Evolutionary conservation across 1,140 invertebrate genomes (phyloP), one percentile per base, ranked within the genome.

Genomic region (Galleria mellonella): DNA sequence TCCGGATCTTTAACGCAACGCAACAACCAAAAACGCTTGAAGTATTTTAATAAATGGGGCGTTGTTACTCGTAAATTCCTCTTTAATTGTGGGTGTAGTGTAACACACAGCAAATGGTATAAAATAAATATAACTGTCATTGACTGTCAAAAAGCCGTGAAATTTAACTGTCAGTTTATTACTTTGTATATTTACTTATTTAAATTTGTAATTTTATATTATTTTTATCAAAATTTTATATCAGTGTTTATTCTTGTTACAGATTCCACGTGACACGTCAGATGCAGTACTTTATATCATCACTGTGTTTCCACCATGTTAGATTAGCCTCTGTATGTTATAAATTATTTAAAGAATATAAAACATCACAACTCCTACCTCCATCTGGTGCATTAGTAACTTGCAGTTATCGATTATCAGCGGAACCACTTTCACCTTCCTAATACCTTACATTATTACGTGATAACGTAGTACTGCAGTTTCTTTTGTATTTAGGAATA

Each of bases 391-490:
- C 55, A 47, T 48, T 52, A 55, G 60, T 62, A 65, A 66, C 45
- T 43, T 55, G 55, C 67, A 72, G 64, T 68, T 50, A 64, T 66
- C 55, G 62, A 48, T 55, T 33, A 78, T 82, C 75, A 72, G 50
- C 36, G 61, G 44, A 46, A 30, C 31, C 29, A 51, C 30, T 39
- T 55, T 14, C 9, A 37, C 8, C 43, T 42, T 23, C 9, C 13
- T 30, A 32, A 43, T 44, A 32, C 30, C 15, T 42, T 55, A 53
- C 32, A 47, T 40, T 47, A 17, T 44, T 13, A 54, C 59, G 48
- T 72, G 76, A 75, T 72, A 58, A 51, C 62, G 58, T 47, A 65
- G 51, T 36, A 66, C 64, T 77, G 61, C 59, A 65, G 51, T 72
- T 73, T 70, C 58, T 51, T 63, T 49, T 49, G 52, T 63, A 68